These are phyloP conservation scores for Riptortus pedestris DNA, from an alignment of 1,140 invertebrate species.

Conservation along the genomic window DNA sequence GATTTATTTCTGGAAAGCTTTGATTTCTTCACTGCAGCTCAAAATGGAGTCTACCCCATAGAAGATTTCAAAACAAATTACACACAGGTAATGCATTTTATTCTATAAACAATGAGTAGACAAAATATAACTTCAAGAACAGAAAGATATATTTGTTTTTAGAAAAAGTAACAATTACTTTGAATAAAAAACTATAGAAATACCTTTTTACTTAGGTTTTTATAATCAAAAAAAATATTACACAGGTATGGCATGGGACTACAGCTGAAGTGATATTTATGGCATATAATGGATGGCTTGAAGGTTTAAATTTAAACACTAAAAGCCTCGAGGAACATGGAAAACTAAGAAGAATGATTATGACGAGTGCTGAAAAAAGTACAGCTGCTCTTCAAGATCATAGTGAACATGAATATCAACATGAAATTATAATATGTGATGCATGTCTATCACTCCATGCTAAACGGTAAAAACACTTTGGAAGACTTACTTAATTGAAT, in stretches of 20 bases:
- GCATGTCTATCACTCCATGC: constrained; percentile 7
- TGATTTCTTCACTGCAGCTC: constrained; percentile 14
- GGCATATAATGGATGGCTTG: constrained; percentile 24
- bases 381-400: background rate
- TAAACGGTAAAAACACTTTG: constrained; percentile 6
- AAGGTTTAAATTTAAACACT: constrained; percentile 10
- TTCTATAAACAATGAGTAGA: too few relatives aligned
- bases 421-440: constrained; percentile 19
- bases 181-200: too few relatives aligned
- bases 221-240: too few relatives aligned
- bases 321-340: background rate
- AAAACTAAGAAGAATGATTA: constrained; percentile 17
- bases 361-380: constrained; percentile 10
- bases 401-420: background rate
- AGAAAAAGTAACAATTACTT: too few relatives aligned
- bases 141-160: too few relatives aligned
- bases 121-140: too few relatives aligned
- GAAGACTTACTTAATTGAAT: too few relatives aligned
- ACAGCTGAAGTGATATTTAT: background rate
- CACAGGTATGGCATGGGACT: background rate
- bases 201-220: too few relatives aligned
- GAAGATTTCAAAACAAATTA: constrained; percentile 5
- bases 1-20: constrained; percentile 22
- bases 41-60: constrained; percentile 7
- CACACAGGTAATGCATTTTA: constrained; percentile 10